phyloP scores from a whole-genome alignment of 2,797 vertebrate species.

The Erethizon dorsatum region DNA sequence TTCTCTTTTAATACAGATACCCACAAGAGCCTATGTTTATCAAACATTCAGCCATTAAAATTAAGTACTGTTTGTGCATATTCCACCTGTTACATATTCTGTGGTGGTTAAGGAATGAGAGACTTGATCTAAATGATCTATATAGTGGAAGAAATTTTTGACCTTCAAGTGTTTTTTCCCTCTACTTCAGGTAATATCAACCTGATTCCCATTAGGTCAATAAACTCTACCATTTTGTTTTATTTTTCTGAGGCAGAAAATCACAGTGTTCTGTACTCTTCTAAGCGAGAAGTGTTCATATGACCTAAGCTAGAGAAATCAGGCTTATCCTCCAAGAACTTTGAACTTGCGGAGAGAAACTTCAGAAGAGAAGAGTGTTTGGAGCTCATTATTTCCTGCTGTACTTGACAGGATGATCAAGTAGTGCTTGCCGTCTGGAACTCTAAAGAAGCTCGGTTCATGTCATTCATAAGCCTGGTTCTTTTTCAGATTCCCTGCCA shows the following conservation, averaged over 20 bases:
- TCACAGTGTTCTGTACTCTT: neutral
- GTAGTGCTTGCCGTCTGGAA: neutral
- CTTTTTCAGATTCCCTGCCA: neutral
- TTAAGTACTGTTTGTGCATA: neutral
- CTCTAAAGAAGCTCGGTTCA: neutral
- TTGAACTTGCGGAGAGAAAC: neutral
- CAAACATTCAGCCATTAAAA: neutral
- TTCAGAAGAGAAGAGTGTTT: neutral
- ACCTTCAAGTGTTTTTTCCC: neutral
- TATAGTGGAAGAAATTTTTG: neutral
- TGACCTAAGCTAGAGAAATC: neutral
- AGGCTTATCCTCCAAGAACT: neutral
- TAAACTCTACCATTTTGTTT: neutral
- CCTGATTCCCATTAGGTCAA: neutral
- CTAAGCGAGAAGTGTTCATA: neutral
- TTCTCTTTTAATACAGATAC: neutral
- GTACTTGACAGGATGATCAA: neutral
- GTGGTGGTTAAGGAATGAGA: neutral
- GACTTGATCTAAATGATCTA: neutral
- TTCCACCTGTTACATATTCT: neutral
- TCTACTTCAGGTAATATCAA: neutral
- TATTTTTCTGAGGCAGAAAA: slow-evolving; percentile 46
- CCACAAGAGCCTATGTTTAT: neutral
- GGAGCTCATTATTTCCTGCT: neutral
- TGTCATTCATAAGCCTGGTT: neutral